Evolutionary conservation across 2,113 vertebrate genomes (phyloP).

Genomic region (Zosterops borbonicus): DNA sequence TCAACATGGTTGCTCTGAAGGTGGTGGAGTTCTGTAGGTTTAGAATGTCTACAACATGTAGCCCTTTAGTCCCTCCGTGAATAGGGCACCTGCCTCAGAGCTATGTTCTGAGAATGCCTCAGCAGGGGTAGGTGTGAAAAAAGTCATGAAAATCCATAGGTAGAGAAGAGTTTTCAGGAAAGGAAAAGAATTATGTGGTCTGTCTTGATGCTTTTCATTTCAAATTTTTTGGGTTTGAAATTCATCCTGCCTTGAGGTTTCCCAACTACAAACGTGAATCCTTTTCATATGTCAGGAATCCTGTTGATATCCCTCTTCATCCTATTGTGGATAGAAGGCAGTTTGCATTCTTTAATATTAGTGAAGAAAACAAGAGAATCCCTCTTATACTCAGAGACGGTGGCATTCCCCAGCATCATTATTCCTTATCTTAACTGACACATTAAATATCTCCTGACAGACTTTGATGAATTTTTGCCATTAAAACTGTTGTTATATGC

Average conservation of each 20-base stretch:
- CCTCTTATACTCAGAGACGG: background rate
- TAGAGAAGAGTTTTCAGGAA: background rate
- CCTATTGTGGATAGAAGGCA: background rate
- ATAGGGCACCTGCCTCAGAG: background rate
- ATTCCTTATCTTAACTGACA: conserved; percentile 53
- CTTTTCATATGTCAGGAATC: background rate
- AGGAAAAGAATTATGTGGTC: background rate
- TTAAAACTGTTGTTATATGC: conserved; percentile 66
- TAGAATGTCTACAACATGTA: background rate
- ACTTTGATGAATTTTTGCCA: conserved; percentile 67
- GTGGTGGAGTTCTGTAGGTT: background rate
- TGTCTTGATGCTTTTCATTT: background rate
- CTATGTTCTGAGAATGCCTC: background rate
- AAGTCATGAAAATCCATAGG: background rate
- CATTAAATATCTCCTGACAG: conserved; percentile 66
- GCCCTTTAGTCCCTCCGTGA: background rate
- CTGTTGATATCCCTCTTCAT: background rate
- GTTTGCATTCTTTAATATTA: background rate
- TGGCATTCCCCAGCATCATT: conserved; percentile 21
- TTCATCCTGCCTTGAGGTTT: background rate
- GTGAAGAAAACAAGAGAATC: conserved; percentile 39
- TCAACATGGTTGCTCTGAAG: background rate
- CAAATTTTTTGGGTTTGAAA: background rate
- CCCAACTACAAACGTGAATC: background rate
- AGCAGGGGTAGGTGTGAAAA: background rate